Conservation (phyloP, 1,140 invertebrate species). For the Drosophila oshimai region DNA sequence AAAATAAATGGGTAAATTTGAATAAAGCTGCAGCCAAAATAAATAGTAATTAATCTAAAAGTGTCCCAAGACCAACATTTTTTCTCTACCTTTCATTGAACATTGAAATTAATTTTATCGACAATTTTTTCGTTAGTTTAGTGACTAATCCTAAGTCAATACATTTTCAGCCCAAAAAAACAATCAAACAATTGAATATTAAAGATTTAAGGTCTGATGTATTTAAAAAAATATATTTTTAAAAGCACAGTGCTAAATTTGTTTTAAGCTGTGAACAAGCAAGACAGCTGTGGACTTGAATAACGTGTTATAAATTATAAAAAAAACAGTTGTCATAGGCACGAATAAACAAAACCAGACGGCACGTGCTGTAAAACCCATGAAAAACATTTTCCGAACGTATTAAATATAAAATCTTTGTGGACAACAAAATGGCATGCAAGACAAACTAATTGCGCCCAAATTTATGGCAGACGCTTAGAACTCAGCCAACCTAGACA, state of each 20-base stretch:
- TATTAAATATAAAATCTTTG: constrained; percentile 70
- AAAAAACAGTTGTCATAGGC: constrained; percentile 27
- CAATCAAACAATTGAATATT: too few species aligned
- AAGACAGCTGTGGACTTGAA: constrained; percentile 40
- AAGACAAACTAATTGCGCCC: constrained; percentile 72
- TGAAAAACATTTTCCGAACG: constrained; percentile 58
- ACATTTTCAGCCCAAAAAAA: too few species aligned
- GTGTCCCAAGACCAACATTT: not conserved
- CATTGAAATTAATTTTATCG: too few species aligned
- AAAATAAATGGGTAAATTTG: constrained; percentile 15
- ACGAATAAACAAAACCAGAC: constrained; percentile 52
- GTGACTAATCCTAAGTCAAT: too few species aligned
- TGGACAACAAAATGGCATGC: constrained; percentile 72
- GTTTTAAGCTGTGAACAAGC: not conserved
- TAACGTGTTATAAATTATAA: constrained; percentile 52
- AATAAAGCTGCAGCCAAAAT: constrained; percentile 18
- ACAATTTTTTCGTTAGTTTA: too few species aligned
- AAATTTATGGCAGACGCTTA: constrained; percentile 59
- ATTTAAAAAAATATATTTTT: not conserved
- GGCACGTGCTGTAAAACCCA: constrained; percentile 78
- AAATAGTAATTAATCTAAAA: constrained; percentile 18
- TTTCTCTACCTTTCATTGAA: too few species aligned
- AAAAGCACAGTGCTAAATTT: not conserved
- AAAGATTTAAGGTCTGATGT: too few species aligned
- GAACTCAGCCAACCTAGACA: constrained; percentile 4